phyloP scores from a whole-genome alignment of 2,888 invertebrate genomes.

The Dascillus cervinus region DNA sequence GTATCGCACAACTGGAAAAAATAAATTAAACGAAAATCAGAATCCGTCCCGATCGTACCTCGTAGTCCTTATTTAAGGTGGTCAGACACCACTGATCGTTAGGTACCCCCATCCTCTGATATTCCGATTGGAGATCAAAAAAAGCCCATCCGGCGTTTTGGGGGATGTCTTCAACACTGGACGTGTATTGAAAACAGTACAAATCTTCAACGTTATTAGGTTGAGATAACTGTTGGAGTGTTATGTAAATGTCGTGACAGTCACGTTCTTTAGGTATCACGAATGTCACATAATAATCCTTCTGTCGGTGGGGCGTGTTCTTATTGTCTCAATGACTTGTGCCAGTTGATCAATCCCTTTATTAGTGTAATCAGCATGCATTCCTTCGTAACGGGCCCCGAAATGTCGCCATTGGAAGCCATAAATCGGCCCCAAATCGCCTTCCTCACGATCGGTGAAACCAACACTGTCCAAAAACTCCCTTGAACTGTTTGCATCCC shows the following conservation, averaged over 20 bases:
- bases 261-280: slow-evolving; percentile 91
- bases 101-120: slow-evolving; percentile 88
- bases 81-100: slow-evolving; percentile 89
- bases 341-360: slow-evolving; percentile 86
- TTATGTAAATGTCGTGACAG: slow-evolving; percentile 90
- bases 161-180: slow-evolving; percentile 68
- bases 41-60: no score
- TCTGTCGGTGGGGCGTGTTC: slow-evolving; percentile 73
- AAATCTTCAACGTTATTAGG: slow-evolving; percentile 81
- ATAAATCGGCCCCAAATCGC: slow-evolving; percentile 93
- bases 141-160: slow-evolving; percentile 87
- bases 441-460: slow-evolving; percentile 76
- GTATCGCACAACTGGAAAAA: slow-evolving; percentile 84
- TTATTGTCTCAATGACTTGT: slow-evolving; percentile 70
- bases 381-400: slow-evolving; percentile 79
- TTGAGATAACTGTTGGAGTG: slow-evolving; percentile 77
- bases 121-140: slow-evolving; percentile 88
- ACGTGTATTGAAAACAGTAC: slow-evolving; percentile 89
- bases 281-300: slow-evolving; percentile 91
- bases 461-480: slow-evolving; percentile 79
- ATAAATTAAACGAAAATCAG: no score
- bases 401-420: slow-evolving; percentile 98
- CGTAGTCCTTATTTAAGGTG: slow-evolving; percentile 82
- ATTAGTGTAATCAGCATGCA: slow-evolving; percentile 67
- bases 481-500: slow-evolving; percentile 91